Conservation (phyloP, 2,797 vertebrate genomes). For the Falco peregrinus region DNA sequence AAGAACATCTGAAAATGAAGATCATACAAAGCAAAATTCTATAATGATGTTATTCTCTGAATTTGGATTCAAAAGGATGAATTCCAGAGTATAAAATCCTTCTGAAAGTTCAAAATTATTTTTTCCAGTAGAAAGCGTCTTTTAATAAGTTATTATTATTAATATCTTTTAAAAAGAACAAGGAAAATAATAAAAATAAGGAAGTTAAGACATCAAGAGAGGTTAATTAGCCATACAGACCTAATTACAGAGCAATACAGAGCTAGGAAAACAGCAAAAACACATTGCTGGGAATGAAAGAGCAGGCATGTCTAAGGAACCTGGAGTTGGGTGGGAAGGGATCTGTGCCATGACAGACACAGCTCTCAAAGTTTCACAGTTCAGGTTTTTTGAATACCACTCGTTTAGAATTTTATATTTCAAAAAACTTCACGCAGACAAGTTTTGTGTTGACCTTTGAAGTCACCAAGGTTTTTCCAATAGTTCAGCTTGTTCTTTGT, state of each 20-base stretch:
- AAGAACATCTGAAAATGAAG: neutral
- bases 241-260: too few relatives aligned
- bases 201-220: neutral
- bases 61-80: neutral
- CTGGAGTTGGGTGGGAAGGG: too few relatives aligned
- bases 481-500: neutral
- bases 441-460: neutral
- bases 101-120: neutral
- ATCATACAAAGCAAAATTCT: neutral
- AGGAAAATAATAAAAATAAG: neutral
- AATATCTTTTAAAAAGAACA: neutral
- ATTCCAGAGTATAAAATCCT: neutral
- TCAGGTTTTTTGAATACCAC: neutral
- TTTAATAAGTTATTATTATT: neutral
- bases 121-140: neutral
- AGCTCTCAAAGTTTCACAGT: neutral
- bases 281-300: too few relatives aligned
- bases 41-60: neutral
- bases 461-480: neutral
- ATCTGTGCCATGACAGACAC: too few relatives aligned
- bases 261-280: too few relatives aligned
- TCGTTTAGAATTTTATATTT: neutral
- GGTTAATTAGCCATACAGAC: neutral
- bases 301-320: too few relatives aligned
- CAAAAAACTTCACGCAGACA: neutral